Base-by-base conservation (phyloP, 2,797 vertebrate species). In the Pelochelys cantorii region DNA sequence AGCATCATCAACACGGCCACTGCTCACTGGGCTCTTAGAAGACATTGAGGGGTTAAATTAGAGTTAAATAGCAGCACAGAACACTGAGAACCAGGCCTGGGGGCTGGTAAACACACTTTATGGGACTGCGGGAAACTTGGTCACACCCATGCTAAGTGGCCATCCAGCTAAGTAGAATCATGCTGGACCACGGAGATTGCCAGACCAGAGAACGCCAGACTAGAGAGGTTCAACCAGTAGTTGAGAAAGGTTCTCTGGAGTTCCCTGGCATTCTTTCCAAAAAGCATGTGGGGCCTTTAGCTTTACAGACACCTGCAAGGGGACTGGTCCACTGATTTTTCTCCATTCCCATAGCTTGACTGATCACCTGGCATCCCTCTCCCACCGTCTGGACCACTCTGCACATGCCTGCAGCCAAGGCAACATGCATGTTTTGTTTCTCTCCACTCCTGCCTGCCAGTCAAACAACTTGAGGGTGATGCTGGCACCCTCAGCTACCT, bases 271-370 rank as follows among this genome's bases (percentile, higher is more conserved):
- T 71, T 37, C n/a, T 23, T 37, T 71, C 68, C 10, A 89, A 10
- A 5, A 34, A 48, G 65, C 56, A 27, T 0, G 1, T 4, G 17
- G 10, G 34, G 93, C 25, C 5, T 12, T 2, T 0, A 25, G 20
- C 5, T 81, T 18, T 74, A 23, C 56, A 81, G 42, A 48, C 14
- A 13, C 42, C 74, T 23, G 17, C 11, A 12, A 29, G 13, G 11
- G 2, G 42, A 27, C 27, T 52, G 74, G 42, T 15, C 25, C 23
- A 8, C 15, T 53, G 34, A 83, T 82, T 86, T 84, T 78, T 89
- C 42, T 42, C 23, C 25, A 29, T 27, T 48, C n/a, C 23, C 23
- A 77, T 0, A 0, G 37, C 9, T 52, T 87, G 3, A 4, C 65
- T 77, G 14, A n/a, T 48, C 53, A 57, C 57, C 42, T 75, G 31